phyloP scores from a whole-genome alignment of 2,888 invertebrate genomes.

The Drosophila suboccidentalis region DNA sequence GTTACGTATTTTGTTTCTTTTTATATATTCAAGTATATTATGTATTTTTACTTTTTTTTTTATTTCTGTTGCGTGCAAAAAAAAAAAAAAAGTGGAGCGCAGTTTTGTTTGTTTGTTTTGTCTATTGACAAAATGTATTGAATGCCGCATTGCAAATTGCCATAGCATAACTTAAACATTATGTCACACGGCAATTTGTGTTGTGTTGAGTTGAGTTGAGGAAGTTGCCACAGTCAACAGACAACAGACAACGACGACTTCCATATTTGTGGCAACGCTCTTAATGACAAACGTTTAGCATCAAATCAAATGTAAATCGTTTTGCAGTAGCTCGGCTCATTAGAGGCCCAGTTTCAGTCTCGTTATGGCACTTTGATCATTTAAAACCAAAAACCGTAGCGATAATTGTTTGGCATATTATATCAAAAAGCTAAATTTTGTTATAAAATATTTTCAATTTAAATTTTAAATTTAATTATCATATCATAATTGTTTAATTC shows the following conservation, averaged over 20 bases:
- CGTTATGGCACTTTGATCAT: conserved; percentile 35
- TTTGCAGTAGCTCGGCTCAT: conserved; percentile 43
- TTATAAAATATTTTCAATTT: too few species aligned
- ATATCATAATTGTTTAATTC: too few species aligned
- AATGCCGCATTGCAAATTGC: conserved; percentile 56
- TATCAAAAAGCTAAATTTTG: too few species aligned
- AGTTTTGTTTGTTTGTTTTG: conserved; percentile 52
- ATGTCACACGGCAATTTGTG: conserved; percentile 44
- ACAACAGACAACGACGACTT: conserved; percentile 11
- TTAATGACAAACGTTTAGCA: conserved; percentile 51
- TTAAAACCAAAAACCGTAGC: neutral
- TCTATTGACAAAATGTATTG: conserved; percentile 63
- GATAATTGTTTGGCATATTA: too few species aligned
- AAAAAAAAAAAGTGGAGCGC: conserved; percentile 66
- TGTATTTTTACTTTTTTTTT: conserved; percentile 21
- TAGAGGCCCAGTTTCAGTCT: conserved; percentile 19
- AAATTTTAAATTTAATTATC: too few species aligned
- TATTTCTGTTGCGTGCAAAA: conserved; percentile 61
- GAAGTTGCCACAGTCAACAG: conserved; percentile 53
- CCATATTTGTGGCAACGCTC: conserved; percentile 48
- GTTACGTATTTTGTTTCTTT: conserved; percentile 50
- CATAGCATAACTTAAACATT: conserved; percentile 51
- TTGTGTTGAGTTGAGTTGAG: conserved; percentile 40
- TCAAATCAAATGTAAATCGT: conserved; percentile 43
- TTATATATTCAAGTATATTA: conserved; percentile 7